Percentiles rank a stretch among this genome's conserved stretches.
Evolutionary conservation across 2,113 vertebrate genomes (phyloP).

Genomic region (Garra rufa): DNA sequence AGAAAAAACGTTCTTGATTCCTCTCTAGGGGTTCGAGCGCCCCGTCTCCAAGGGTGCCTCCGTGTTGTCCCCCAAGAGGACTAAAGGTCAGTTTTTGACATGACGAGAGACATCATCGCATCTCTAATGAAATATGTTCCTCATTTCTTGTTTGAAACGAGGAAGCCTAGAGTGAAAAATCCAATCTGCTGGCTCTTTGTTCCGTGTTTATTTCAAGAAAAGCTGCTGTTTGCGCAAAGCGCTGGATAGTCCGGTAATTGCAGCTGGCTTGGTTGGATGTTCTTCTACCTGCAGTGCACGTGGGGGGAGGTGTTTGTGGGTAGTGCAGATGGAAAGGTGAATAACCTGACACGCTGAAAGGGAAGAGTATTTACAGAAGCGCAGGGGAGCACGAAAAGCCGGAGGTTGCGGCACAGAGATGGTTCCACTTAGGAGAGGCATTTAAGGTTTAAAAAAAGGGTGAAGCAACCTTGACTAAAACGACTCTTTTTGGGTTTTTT

Average conservation of each 20-base stretch:
- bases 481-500: slow-evolving; percentile 25
- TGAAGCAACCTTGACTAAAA: slow-evolving; percentile 39
- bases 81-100: slow-evolving; percentile 66
- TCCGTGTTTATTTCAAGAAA: slow-evolving; percentile 64
- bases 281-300: slow-evolving; percentile 49
- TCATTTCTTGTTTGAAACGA: not conserved
- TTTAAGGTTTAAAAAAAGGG: slow-evolving; percentile 27
- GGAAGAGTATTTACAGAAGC: slow-evolving; percentile 36
- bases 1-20: slow-evolving; percentile 54
- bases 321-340: slow-evolving; percentile 32
- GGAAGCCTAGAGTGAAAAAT: not conserved
- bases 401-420: not conserved
- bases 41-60: slow-evolving; percentile 43
- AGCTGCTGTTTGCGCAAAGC: slow-evolving; percentile 63
- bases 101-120: slow-evolving; percentile 64
- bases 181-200: slow-evolving; percentile 54
- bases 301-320: slow-evolving; percentile 31
- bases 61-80: slow-evolving; percentile 32
- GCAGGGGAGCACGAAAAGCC: slow-evolving; percentile 17
- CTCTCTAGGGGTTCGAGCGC: slow-evolving; percentile 46
- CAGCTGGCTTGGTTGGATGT: slow-evolving; percentile 50
- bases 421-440: not conserved
- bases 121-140: slow-evolving; percentile 54
- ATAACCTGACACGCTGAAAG: slow-evolving; percentile 55
- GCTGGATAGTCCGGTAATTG: slow-evolving; percentile 58